Evolutionary conservation across 2,888 invertebrate species (phyloP).

Genomic region (Lasioglossum calceatum): DNA sequence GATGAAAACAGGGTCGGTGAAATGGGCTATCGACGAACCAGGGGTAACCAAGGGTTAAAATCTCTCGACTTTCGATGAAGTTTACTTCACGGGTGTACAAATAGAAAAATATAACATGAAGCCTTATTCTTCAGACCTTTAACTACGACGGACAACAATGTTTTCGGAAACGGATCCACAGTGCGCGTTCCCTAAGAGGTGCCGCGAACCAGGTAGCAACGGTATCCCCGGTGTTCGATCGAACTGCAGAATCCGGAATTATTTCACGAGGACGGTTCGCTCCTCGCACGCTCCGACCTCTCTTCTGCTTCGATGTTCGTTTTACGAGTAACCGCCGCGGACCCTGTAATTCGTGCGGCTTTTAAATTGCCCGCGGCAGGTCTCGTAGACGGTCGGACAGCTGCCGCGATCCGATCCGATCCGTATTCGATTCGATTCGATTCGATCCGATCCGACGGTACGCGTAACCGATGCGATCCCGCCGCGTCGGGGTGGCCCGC

Average conservation of each 20-base stretch:
- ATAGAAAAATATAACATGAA: too few species aligned
- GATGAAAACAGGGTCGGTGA: too few species aligned
- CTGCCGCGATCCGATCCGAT: constrained; percentile 75
- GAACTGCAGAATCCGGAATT: constrained; percentile 63
- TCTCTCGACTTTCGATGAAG: too few species aligned
- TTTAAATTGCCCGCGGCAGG: constrained; percentile 73
- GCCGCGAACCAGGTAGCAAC: not conserved
- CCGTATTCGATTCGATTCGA: constrained; percentile 19
- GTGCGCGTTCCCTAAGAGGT: not conserved
- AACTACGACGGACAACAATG: too few species aligned
- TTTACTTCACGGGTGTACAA: too few species aligned
- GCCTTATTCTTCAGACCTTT: too few species aligned
- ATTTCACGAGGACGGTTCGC: constrained; percentile 56
- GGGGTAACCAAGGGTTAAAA: too few species aligned
- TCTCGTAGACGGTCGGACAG: constrained; percentile 70
- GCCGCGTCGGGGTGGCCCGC: not conserved
- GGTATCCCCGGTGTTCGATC: constrained; percentile 38
- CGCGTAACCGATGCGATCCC: not conserved
- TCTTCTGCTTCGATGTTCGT: constrained; percentile 20
- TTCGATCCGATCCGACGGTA: not conserved
- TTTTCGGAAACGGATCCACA: too few species aligned
- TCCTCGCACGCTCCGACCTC: constrained; percentile 19
- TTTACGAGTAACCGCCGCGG: constrained; percentile 68
- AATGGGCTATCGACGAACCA: too few species aligned
- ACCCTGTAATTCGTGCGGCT: constrained; percentile 76